These are phyloP conservation scores for Lithobates sylvaticus DNA, from an alignment of 2,797 vertebrate genomes.

Conservation along the genomic window DNA sequence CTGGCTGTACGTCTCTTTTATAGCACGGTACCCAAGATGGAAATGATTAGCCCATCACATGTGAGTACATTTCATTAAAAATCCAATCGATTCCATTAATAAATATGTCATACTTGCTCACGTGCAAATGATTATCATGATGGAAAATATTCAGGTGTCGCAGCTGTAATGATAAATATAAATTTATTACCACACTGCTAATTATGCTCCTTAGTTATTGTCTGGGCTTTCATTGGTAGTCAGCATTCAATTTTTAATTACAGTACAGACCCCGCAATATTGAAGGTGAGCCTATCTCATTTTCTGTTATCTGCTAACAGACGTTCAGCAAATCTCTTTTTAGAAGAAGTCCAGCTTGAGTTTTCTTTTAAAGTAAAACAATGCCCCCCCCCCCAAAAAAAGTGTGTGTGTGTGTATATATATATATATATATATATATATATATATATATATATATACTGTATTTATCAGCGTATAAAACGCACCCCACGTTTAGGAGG, in stretches of 20 bases:
- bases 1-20: conserved; percentile 49
- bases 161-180: conserved; percentile 46
- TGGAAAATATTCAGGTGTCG: conserved; percentile 57
- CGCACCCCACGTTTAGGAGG: too few species aligned
- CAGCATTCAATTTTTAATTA: conserved; percentile 42
- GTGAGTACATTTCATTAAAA: conserved; percentile 57
- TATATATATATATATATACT: too few species aligned
- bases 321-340: not conserved
- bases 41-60: conserved; percentile 46
- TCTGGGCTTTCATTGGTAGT: conserved; percentile 14
- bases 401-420: too few species aligned
- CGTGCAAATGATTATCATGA: conserved; percentile 52
- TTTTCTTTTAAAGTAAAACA: too few species aligned
- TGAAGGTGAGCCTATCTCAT: not conserved
- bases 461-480: too few species aligned
- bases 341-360: too few species aligned
- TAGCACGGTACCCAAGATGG: conserved; percentile 5
- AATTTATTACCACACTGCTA: conserved; percentile 47
- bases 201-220: conserved; percentile 46
- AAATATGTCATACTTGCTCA: conserved; percentile 54
- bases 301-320: not conserved
- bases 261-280: conserved; percentile 11
- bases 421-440: too few species aligned
- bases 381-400: too few species aligned
- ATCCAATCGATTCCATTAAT: conserved; percentile 57